Evolutionary conservation across 2,113 vertebrate species (phyloP).

Genomic region (Sterrhoptilus dennistouni): DNA sequence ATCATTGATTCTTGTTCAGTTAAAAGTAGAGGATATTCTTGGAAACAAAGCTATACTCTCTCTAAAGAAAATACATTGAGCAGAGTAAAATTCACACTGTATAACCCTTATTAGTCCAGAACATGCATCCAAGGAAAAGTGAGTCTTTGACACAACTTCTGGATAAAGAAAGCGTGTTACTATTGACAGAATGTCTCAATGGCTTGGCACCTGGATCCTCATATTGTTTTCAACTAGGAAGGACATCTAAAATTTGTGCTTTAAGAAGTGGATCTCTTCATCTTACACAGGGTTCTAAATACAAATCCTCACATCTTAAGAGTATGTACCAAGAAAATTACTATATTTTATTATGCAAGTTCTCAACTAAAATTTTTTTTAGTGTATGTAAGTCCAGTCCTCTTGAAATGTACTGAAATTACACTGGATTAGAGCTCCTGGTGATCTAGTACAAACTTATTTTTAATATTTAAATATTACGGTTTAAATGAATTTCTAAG

Average conservation of each 20-base stretch:
- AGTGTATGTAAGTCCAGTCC: background rate
- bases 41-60: slow-evolving; percentile 9
- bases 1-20: background rate
- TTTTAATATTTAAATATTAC: background rate
- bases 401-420: background rate
- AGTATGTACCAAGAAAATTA: background rate
- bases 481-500: background rate
- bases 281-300: background rate
- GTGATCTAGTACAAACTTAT: background rate
- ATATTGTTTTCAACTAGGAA: background rate
- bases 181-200: slow-evolving; percentile 18
- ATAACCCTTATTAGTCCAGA: slow-evolving; percentile 17
- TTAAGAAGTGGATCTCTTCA: background rate
- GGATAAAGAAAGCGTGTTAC: background rate
- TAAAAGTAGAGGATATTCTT: background rate
- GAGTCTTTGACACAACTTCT: slow-evolving; percentile 30
- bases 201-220: slow-evolving; percentile 5
- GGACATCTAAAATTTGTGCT: background rate
- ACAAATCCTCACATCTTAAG: background rate
- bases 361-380: background rate
- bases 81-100: background rate
- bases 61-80: background rate
- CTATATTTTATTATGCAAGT: background rate
- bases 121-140: slow-evolving; percentile 21
- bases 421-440: background rate